phyloP scores from a whole-genome alignment of 2,797 vertebrate genomes.

The Moxostoma hubbsi region DNA sequence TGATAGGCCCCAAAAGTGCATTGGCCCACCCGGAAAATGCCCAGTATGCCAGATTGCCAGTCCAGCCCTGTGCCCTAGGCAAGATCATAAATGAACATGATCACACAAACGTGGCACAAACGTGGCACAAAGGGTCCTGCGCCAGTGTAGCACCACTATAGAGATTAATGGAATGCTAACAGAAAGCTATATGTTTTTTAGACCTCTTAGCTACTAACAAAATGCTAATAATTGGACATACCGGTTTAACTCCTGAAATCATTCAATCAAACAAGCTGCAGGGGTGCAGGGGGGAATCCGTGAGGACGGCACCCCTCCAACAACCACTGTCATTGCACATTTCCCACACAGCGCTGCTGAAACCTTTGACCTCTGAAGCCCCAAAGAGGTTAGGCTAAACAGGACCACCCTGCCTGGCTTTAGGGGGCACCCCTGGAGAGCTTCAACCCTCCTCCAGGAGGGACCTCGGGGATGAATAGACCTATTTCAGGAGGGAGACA shows the following conservation, averaged over 20 bases:
- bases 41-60: too few species aligned
- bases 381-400: slow-evolving; percentile 54
- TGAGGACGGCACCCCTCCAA: not conserved
- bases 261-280: slow-evolving; percentile 44
- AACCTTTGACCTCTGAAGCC: slow-evolving; percentile 53
- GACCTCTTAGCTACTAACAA: slow-evolving; percentile 25
- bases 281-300: not conserved
- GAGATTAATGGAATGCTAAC: too few species aligned
- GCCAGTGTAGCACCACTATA: too few species aligned
- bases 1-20: too few species aligned
- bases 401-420: slow-evolving; percentile 56
- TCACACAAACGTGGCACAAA: too few species aligned
- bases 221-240: slow-evolving; percentile 21
- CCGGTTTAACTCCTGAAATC: slow-evolving; percentile 3
- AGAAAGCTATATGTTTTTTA: too few species aligned
- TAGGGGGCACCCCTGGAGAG: slow-evolving; percentile 1
- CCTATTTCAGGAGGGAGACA: slow-evolving; percentile 4
- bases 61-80: too few species aligned
- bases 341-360: slow-evolving; percentile 50
- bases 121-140: too few species aligned
- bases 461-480: slow-evolving; percentile 35
- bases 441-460: slow-evolving; percentile 33
- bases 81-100: too few species aligned
- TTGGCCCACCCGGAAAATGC: too few species aligned
- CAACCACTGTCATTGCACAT: slow-evolving; percentile 38